Conservation (phyloP, 2,797 vertebrate species). For the Syncerus caffer region DNA sequence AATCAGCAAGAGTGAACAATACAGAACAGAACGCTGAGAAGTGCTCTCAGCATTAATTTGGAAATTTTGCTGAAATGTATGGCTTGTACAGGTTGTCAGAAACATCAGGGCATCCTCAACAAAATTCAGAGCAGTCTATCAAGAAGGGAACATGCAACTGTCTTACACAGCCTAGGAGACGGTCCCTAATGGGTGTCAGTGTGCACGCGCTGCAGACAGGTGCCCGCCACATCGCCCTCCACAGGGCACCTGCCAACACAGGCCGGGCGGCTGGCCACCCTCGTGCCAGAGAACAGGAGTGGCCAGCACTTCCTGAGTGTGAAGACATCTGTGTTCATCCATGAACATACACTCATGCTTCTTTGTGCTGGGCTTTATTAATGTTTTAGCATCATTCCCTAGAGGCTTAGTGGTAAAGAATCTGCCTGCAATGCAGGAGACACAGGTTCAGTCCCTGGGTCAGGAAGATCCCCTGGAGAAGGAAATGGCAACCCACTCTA, state of each 20-base stretch:
- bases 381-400: slow-evolving; percentile 40
- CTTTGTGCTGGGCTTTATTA: slow-evolving; percentile 12
- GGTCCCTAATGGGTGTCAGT: slow-evolving; percentile 75
- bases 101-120: slow-evolving; percentile 78
- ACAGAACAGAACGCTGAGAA: slow-evolving; percentile 80
- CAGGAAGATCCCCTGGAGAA: background rate
- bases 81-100: slow-evolving; percentile 81
- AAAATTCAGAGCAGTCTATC: slow-evolving; percentile 79
- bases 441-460: background rate
- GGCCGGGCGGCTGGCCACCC: slow-evolving; percentile 64
- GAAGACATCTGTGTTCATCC: background rate
- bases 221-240: fast-evolving
- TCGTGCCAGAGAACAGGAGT: background rate
- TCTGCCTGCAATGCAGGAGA: background rate
- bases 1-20: slow-evolving; percentile 85
- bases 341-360: fast-evolving
- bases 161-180: slow-evolving; percentile 74
- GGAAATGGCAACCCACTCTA: background rate
- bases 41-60: slow-evolving; percentile 83
- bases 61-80: slow-evolving; percentile 83
- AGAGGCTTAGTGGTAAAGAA: background rate
- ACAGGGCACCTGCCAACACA: slow-evolving; percentile 56
- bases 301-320: slow-evolving; percentile 32
- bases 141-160: slow-evolving; percentile 73
- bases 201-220: slow-evolving; percentile 66